Percentiles rank a stretch among this genome's conserved stretches.
These are phyloP conservation scores for Tuta absoluta DNA, from an alignment of 2,888 invertebrate genomes.

Conservation along the genomic window DNA sequence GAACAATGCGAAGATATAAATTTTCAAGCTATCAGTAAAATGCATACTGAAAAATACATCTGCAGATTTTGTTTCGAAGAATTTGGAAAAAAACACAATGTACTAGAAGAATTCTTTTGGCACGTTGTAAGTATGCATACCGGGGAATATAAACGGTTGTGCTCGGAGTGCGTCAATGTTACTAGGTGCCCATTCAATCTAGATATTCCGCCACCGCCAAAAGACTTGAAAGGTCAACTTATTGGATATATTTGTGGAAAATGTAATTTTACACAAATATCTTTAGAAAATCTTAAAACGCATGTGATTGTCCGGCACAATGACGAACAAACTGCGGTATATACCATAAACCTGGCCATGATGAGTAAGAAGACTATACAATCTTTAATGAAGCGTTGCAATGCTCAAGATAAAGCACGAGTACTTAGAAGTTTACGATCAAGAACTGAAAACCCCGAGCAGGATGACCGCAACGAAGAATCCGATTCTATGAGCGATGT, in stretches of 20 bases:
- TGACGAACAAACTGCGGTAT: conserved; percentile 70
- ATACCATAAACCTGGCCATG: conserved; percentile 63
- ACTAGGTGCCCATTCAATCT: conserved; percentile 58
- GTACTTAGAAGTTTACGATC: conserved; percentile 53
- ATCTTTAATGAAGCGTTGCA: conserved; percentile 40
- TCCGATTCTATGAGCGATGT: conserved; percentile 4
- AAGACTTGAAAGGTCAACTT: conserved; percentile 62
- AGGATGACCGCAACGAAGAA: conserved; percentile 42
- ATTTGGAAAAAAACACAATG: conserved; percentile 50
- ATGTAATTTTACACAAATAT: conserved; percentile 88
- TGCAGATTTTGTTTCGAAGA: conserved; percentile 72
- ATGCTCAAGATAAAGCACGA: conserved; percentile 39
- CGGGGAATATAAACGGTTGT: conserved; percentile 87
- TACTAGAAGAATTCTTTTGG: conserved; percentile 82
- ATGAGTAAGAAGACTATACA: conserved; percentile 55
- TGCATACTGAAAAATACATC: conserved; percentile 60
- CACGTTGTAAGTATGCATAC: conserved; percentile 88
- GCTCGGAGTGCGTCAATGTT: conserved; percentile 80
- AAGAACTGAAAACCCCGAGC: conserved; percentile 46
- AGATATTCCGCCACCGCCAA: conserved; percentile 70
- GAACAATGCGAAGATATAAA: conserved; percentile 74
- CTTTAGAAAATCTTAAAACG: conserved; percentile 79
- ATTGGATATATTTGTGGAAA: conserved; percentile 85
- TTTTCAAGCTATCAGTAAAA: conserved; percentile 58
- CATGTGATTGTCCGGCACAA: conserved; percentile 83